phyloP scores from a whole-genome alignment of 2,113 vertebrate species.

The Syrmaticus mikado region DNA sequence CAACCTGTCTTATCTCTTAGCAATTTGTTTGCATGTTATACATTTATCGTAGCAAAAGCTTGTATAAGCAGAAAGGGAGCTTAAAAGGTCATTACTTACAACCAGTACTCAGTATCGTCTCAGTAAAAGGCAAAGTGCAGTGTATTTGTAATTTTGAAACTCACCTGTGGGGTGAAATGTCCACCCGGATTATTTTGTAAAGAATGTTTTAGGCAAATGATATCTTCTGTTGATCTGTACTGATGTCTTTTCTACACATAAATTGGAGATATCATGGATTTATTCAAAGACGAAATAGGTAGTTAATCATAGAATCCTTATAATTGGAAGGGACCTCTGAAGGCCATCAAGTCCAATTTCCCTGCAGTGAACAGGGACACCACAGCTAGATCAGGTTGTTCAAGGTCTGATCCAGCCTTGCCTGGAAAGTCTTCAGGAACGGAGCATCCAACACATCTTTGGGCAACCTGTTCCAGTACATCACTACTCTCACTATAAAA shows the following conservation, averaged over 20 bases:
- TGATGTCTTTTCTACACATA: not conserved
- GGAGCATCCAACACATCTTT: too few relatives aligned
- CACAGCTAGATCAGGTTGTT: too few relatives aligned
- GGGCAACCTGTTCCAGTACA: too few relatives aligned
- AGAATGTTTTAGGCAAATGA: not conserved
- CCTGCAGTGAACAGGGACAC: too few relatives aligned
- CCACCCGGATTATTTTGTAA: not conserved
- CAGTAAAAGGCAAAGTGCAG: not conserved
- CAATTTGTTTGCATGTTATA: constrained; percentile 33
- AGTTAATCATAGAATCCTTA: not conserved
- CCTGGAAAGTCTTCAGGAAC: too few relatives aligned
- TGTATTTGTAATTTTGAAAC: not conserved
- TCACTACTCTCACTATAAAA: too few relatives aligned
- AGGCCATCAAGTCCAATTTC: too few relatives aligned
- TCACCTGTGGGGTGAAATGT: not conserved
- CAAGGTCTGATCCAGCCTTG: too few relatives aligned
- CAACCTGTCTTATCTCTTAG: constrained; percentile 32
- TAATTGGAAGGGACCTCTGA: too few relatives aligned
- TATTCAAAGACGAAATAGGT: not conserved
- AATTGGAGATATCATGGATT: not conserved
- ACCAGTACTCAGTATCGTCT: not conserved
- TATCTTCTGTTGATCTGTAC: not conserved
- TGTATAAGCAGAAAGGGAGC: constrained; percentile 7
- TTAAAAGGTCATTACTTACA: not conserved
- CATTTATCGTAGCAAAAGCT: not conserved